Evolutionary conservation across 2,113 vertebrate species (phyloP), one percentile per base, ranked within the genome.

Genomic region (Actinemys pallida): DNA sequence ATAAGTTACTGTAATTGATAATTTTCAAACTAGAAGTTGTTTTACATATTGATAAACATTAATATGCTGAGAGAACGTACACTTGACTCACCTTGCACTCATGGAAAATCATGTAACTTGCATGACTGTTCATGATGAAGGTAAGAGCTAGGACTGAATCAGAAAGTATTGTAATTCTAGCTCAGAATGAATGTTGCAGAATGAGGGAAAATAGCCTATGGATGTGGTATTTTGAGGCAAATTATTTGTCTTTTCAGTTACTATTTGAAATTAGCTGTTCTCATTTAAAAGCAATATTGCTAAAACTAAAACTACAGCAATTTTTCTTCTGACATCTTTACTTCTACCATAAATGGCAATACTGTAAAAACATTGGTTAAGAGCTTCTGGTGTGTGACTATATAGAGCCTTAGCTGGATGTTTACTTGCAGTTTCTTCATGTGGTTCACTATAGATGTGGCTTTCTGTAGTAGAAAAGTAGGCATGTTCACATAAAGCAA

Each of bases 371-470:
- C 84, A 89, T 5, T 84, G 93, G 88, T 95, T 97, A 93, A 84
- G 82, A 93, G 10, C 1, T 0, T 81, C 86, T 49, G 76, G 76
- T 76, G 86, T n/a, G 75, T 59, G 82, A 39, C 91, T 85, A 5
- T 87, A 29, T 54, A 90, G 95, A 45, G 92, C 83, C 95, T 97
- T 88, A 96, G 94, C 93, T 97, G 84, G 53, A 86, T 96, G 95
- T 95, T 98, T 98, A 90, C 95, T 94, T 96, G 94, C 94, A 92
- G 91, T 92, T 92, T 97, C 96, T 98, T 98, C 84, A 96, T 98
- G 97, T 98, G 98, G 97, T 95, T 97, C 27, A 0, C 62, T 91
- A 89, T n/a, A 98, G 97, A 97, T 98, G 97, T 98, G 97, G 98
- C 95, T 96, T 98, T 96, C 90, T 87, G 25, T 94, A 89, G 93